Conservation (phyloP, 2,113 vertebrate species). For the Climacteris rufus region DNA sequence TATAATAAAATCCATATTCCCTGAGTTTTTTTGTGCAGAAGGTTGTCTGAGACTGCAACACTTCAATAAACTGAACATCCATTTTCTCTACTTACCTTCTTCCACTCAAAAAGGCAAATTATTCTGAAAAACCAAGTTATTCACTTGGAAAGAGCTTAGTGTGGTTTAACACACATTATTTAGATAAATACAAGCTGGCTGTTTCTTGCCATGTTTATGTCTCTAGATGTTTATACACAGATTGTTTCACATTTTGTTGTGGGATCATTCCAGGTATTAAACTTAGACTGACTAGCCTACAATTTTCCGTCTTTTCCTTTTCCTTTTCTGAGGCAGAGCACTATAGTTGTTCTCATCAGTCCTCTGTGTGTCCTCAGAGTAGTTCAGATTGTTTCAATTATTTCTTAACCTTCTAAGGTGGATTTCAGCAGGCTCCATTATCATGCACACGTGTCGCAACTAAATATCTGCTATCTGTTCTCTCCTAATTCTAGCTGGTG, state of each 20-base stretch:
- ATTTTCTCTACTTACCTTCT: background rate
- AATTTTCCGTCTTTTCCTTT: background rate
- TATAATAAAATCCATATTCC: background rate
- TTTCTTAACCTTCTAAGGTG: background rate
- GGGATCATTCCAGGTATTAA: background rate
- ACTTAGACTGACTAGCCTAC: background rate
- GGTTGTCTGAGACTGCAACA: background rate
- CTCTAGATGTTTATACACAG: background rate
- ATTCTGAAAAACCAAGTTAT: background rate
- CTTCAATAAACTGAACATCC: background rate
- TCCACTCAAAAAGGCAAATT: background rate
- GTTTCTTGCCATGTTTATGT: background rate
- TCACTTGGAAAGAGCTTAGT: background rate
- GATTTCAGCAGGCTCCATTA: background rate
- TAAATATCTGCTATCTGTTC: background rate
- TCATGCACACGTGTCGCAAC: fast-evolving
- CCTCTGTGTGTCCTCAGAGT: background rate
- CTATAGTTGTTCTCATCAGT: background rate
- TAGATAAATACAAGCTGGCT: background rate
- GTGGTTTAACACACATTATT: background rate
- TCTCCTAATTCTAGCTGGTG: background rate
- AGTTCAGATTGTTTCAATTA: background rate
- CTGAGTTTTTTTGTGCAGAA: background rate
- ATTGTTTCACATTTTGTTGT: background rate
- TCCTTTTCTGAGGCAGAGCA: background rate